These are phyloP conservation scores for Tapirus indicus DNA, from an alignment of 2,797 vertebrate genomes.

Conservation along the genomic window DNA sequence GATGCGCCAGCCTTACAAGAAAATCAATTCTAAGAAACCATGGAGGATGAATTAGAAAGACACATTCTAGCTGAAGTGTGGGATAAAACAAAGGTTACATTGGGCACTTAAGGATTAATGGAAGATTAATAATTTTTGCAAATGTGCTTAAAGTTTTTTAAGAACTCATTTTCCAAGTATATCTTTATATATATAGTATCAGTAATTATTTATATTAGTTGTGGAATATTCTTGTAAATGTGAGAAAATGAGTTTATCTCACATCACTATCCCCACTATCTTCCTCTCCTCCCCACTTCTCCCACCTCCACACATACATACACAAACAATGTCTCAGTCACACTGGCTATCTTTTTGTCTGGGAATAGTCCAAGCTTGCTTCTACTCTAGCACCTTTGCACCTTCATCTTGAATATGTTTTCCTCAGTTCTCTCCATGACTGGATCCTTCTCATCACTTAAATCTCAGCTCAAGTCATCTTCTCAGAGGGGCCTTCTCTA, in stretches of 20 bases:
- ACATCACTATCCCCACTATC: not conserved
- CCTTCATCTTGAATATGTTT: not conserved
- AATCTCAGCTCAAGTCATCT: not conserved
- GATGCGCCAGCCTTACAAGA: not conserved
- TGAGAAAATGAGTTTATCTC: not conserved
- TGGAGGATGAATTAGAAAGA: not conserved
- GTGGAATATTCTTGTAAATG: not conserved
- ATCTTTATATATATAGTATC: slow-evolving; percentile 33
- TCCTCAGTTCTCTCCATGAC: not conserved
- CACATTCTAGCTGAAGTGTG: not conserved
- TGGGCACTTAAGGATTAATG: not conserved
- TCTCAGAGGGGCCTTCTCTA: not conserved
- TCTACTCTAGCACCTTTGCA: not conserved
- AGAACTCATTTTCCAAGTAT: not conserved
- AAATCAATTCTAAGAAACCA: not conserved
- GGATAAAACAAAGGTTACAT: slow-evolving; percentile 18
- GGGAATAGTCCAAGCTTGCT: not conserved
- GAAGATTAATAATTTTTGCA: slow-evolving; percentile 19
- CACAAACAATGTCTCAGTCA: not conserved
- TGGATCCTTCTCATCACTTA: not conserved
- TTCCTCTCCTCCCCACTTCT: not conserved
- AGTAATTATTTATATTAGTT: not conserved
- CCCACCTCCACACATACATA: not conserved
- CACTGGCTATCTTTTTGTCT: not conserved
- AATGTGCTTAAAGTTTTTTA: slow-evolving; percentile 11